Percentiles rank a stretch among this genome's conserved stretches.
These are phyloP conservation scores for Sus scrofa DNA, from an alignment of 2,113 vertebrate genomes.

Conservation along the genomic window T2T-Sscrofa CM000824.6:141286501-141287000, in stretches of 20 bases:
- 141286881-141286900: not conserved
- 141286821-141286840: not conserved
- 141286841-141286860: not conserved
- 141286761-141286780: not conserved
- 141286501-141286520: too few species aligned
- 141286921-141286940: not conserved
- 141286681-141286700: not conserved
- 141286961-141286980: constrained; percentile 50
- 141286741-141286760: not conserved
- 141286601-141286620: constrained; percentile 12
- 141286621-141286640: not conserved
- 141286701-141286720: constrained; percentile 30
- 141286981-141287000: not conserved
- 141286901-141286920: not conserved
- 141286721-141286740: not conserved
- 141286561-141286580: not conserved
- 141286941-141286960: not conserved
- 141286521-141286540: too few species aligned
- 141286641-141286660: not conserved
- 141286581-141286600: not conserved
- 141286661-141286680: constrained; percentile 3
- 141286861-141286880: not conserved
- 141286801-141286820: constrained; percentile 8
- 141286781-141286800: not conserved
- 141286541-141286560: too few species aligned